phyloP scores from a whole-genome alignment of 2,888 invertebrate genomes.

The Cosmopolites sordidus region DNA sequence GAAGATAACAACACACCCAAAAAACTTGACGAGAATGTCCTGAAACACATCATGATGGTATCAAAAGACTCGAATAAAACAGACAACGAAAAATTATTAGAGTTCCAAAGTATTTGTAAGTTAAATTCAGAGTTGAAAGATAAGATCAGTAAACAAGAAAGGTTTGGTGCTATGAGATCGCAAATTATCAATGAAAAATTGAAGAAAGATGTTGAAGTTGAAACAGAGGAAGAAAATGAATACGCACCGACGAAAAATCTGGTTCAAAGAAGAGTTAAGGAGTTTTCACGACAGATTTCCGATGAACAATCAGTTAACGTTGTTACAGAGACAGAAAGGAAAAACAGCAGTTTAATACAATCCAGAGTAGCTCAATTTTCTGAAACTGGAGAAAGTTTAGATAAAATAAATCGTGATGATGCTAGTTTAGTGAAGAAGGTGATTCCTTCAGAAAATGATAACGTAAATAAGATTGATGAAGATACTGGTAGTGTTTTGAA shows the following conservation, averaged over 20 bases:
- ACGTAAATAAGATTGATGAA: background rate
- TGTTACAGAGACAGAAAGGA: background rate
- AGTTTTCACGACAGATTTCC: conserved; percentile 7
- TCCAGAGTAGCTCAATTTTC: conserved; percentile 11
- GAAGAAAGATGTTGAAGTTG: background rate
- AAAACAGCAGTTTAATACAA: conserved; percentile 5
- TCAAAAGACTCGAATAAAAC: conserved; percentile 23
- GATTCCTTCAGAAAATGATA: too few species aligned
- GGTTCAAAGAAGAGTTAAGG: conserved; percentile 17
- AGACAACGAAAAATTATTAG: conserved; percentile 20
- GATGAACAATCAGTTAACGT: background rate
- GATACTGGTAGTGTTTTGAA: background rate
- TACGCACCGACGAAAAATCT: conserved; percentile 9
- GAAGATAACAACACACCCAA: background rate
- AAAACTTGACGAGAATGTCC: background rate
- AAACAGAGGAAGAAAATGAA: background rate
- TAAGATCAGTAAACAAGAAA: conserved; percentile 18
- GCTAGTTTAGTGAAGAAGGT: background rate
- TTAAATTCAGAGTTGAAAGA: conserved; percentile 18
- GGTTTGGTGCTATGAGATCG: conserved; percentile 11
- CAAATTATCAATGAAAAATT: conserved; percentile 2
- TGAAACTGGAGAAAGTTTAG: background rate
- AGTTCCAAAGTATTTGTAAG: conserved; percentile 17
- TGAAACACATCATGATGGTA: conserved; percentile 16
- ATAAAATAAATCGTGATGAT: background rate